phyloP scores from a whole-genome alignment of 2,888 invertebrate species.

The Melanotus villosus region DNA sequence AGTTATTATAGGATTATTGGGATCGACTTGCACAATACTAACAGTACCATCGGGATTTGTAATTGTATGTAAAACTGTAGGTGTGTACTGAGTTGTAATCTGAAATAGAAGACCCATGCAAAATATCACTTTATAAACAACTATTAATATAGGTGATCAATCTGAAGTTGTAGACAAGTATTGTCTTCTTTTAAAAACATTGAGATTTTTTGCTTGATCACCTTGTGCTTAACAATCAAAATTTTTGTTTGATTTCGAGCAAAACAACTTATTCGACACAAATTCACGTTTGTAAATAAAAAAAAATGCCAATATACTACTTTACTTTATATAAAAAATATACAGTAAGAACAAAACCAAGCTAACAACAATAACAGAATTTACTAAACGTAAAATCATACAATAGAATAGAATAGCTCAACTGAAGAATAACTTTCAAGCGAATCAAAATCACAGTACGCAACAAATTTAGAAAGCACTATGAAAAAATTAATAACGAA shows the following conservation, averaged over 20 bases:
- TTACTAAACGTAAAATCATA: slow-evolving; percentile 44
- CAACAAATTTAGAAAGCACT: slow-evolving; percentile 19
- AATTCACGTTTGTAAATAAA: too few relatives aligned
- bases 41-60: slow-evolving; percentile 97
- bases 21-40: slow-evolving; percentile 95
- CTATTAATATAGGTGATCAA: too few relatives aligned
- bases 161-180: too few relatives aligned
- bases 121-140: not conserved
- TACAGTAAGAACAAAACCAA: slow-evolving; percentile 63
- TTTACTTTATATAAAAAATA: slow-evolving; percentile 1
- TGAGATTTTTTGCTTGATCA: too few relatives aligned
- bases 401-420: slow-evolving; percentile 52
- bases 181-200: too few relatives aligned
- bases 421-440: slow-evolving; percentile 25
- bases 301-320: too few relatives aligned
- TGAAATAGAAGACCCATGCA: slow-evolving; percentile 55
- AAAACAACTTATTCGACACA: too few relatives aligned
- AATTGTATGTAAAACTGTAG: slow-evolving; percentile 94
- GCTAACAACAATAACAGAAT: slow-evolving; percentile 60
- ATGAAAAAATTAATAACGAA: slow-evolving; percentile 1
- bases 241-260: too few relatives aligned
- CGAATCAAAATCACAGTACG: slow-evolving; percentile 17
- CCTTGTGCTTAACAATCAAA: too few relatives aligned
- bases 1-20: slow-evolving; percentile 94
- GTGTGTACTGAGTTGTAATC: slow-evolving; percentile 82